phyloP scores from a whole-genome alignment of 2,888 invertebrate genomes.

The Orthosia cruda region DNA sequence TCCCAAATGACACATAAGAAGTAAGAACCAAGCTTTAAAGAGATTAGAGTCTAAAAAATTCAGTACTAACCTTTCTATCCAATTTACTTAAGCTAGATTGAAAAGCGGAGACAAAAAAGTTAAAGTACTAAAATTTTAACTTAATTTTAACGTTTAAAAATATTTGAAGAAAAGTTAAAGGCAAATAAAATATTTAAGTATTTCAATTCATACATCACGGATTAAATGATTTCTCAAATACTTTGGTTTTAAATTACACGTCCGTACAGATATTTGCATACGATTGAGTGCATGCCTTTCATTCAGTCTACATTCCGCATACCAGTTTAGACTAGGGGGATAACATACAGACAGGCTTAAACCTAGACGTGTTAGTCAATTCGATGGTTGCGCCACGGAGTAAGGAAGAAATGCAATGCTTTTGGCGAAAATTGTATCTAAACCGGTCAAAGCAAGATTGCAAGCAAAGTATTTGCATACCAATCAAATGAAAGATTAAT shows the following conservation, averaged over 20 bases:
- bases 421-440: not conserved
- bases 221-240: conserved; percentile 35
- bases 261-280: conserved; percentile 53
- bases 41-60: conserved; percentile 52
- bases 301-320: conserved; percentile 50
- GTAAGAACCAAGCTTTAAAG: conserved; percentile 17
- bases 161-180: not conserved
- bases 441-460: not conserved
- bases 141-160: not conserved
- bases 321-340: conserved; percentile 31
- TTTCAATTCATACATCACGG: not conserved
- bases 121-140: not conserved
- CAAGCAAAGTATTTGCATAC: not conserved
- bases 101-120: conserved; percentile 22
- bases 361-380: conserved; percentile 44
- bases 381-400: conserved; percentile 5
- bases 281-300: conserved; percentile 46
- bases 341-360: conserved; percentile 46
- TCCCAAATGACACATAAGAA: conserved; percentile 25
- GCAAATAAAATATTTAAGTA: not conserved
- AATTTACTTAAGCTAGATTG: conserved; percentile 34
- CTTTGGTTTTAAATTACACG: conserved; percentile 45
- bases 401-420: conserved; percentile 7
- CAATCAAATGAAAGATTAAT: not conserved
- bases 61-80: conserved; percentile 19